Percentiles rank a stretch among this genome's conserved stretches.
Conservation (phyloP, 2,797 vertebrate species). For the Pygocentrus nattereri region DNA sequence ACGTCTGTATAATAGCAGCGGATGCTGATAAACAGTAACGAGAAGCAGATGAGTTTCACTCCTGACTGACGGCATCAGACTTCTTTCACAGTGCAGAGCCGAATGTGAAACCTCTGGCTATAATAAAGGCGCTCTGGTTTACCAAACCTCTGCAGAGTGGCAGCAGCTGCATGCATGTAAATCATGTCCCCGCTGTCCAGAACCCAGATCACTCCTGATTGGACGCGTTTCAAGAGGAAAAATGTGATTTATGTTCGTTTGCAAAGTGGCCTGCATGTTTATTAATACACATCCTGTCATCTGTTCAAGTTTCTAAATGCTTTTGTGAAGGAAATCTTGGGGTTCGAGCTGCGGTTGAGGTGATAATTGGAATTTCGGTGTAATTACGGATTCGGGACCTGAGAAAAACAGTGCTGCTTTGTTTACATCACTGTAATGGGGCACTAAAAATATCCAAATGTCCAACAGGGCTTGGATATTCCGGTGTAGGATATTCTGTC, state of each 20-base stretch:
- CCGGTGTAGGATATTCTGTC: background rate
- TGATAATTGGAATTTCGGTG: background rate
- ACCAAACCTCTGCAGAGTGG: background rate
- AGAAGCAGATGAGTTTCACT: background rate
- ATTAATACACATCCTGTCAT: background rate
- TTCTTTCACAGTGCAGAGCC: background rate
- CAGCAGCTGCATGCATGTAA: slow-evolving; percentile 16
- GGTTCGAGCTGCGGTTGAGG: background rate
- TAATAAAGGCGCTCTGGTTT: background rate
- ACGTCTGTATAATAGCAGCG: background rate
- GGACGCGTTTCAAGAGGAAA: background rate
- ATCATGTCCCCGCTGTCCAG: slow-evolving; percentile 5
- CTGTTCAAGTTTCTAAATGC: background rate
- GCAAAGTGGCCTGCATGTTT: background rate
- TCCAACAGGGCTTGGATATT: background rate
- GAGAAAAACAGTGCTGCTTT: background rate
- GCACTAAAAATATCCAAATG: background rate
- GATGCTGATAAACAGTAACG: background rate
- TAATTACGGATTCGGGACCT: background rate
- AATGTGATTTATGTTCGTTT: background rate
- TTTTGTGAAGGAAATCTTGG: background rate
- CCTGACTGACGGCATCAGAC: background rate
- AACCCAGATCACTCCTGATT: background rate
- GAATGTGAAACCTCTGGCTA: background rate
- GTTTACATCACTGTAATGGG: background rate